These are phyloP conservation scores for Rhopalosiphum nymphaeae DNA, from an alignment of 2,888 invertebrate species.

Conservation along the genomic window DNA sequence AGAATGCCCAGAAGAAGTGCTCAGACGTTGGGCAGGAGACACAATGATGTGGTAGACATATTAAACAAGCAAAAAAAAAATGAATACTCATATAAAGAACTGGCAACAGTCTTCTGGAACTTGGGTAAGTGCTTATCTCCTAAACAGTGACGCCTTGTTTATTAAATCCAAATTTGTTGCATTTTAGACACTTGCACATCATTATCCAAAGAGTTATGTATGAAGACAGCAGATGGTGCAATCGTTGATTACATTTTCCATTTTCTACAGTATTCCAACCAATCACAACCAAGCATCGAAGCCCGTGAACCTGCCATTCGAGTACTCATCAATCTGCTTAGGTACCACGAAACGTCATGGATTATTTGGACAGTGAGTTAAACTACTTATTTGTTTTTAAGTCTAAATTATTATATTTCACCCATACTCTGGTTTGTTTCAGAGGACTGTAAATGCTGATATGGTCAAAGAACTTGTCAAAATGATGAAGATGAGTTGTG, in stretches of 20 bases:
- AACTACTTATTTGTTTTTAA: not conserved
- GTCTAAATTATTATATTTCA: not conserved
- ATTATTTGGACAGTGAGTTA: constrained; percentile 51
- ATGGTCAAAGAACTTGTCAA: constrained; percentile 51
- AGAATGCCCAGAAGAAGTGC: not conserved
- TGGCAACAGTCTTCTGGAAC: constrained; percentile 47
- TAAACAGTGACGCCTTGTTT: not conserved
- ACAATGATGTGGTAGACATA: constrained; percentile 1
- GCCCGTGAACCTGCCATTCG: constrained; percentile 61
- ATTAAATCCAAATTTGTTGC: not conserved
- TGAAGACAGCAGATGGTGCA: constrained; percentile 44
- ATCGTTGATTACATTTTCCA: constrained; percentile 63
- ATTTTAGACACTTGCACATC: constrained; percentile 49
- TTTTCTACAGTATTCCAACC: constrained; percentile 65
- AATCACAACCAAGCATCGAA: constrained; percentile 65
- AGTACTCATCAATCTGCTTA: constrained; percentile 65
- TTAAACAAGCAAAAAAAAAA: constrained; percentile 47
- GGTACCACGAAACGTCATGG: constrained; percentile 51
- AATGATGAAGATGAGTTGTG: constrained; percentile 55
- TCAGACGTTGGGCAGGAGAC: constrained; percentile 27
- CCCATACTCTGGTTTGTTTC: not conserved
- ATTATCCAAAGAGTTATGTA: constrained; percentile 54
- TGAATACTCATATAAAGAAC: constrained; percentile 50
- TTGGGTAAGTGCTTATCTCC: not conserved
- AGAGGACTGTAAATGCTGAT: constrained; percentile 36